These are phyloP conservation scores for Autographa gamma DNA, from an alignment of 2,888 invertebrate species.

Conservation along the genomic window DNA sequence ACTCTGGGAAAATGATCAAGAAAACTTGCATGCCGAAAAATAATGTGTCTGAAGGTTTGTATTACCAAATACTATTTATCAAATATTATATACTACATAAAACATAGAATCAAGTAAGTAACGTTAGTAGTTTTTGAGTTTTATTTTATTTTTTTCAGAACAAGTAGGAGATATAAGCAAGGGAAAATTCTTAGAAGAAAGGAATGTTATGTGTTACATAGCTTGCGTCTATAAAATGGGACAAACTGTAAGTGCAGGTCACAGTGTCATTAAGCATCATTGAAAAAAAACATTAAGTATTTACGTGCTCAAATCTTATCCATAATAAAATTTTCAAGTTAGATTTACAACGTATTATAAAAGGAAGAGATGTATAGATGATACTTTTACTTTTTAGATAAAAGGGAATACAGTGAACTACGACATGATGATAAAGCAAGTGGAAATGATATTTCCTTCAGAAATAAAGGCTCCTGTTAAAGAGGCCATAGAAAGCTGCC, in stretches of 20 bases:
- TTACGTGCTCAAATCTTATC: too few species aligned
- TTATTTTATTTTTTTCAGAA: constrained; percentile 50
- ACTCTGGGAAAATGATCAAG: constrained; percentile 67
- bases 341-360: too few species aligned
- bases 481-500: constrained; percentile 68
- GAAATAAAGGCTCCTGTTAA: constrained; percentile 71
- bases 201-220: constrained; percentile 71
- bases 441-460: constrained; percentile 75
- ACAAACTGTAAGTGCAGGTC: constrained; percentile 67
- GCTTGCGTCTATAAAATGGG: constrained; percentile 68
- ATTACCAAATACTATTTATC: neutral
- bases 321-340: too few species aligned
- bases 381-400: too few species aligned
- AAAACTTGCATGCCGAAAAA: constrained; percentile 72
- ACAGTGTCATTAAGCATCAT: too few species aligned
- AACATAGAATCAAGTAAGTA: too few species aligned
- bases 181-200: constrained; percentile 69
- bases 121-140: neutral
- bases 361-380: too few species aligned
- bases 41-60: constrained; percentile 69
- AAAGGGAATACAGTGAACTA: constrained; percentile 71
- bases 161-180: constrained; percentile 68
- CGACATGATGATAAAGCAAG: constrained; percentile 71
- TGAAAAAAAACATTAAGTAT: too few species aligned
- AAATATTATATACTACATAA: too few species aligned